phyloP scores from a whole-genome alignment of 2,888 invertebrate species.

The Portevinia maculata region DNA sequence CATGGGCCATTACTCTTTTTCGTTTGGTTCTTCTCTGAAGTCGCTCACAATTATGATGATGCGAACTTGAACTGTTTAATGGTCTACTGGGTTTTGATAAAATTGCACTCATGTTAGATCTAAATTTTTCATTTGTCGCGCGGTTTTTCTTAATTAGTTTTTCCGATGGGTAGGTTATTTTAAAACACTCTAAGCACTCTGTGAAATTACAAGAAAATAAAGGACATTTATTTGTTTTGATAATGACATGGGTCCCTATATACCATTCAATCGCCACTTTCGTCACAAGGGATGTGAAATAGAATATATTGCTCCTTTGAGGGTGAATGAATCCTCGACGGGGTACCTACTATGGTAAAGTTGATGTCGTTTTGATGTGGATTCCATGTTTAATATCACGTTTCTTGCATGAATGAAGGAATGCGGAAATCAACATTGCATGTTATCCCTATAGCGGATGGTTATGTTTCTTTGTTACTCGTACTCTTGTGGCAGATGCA shows the following conservation, averaged over 20 bases:
- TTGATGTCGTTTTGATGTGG: slow-evolving; percentile 69
- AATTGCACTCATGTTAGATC: slow-evolving; percentile 6
- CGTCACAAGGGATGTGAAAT: neutral
- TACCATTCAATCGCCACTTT: slow-evolving; percentile 35
- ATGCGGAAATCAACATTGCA: slow-evolving; percentile 59
- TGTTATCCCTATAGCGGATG: slow-evolving; percentile 56
- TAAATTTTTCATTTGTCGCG: slow-evolving; percentile 7
- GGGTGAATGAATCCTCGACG: slow-evolving; percentile 69
- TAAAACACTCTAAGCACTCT: slow-evolving; percentile 5
- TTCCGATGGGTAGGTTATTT: slow-evolving; percentile 6
- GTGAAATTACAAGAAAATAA: neutral
- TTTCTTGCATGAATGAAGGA: slow-evolving; percentile 55
- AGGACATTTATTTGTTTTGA: slow-evolving; percentile 30
- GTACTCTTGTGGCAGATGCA: neutral
- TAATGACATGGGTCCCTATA: slow-evolving; percentile 28
- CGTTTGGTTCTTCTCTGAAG: neutral
- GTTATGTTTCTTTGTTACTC: slow-evolving; percentile 20
- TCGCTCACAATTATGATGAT: slow-evolving; percentile 15
- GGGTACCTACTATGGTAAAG: slow-evolving; percentile 56
- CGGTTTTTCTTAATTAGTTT: slow-evolving; percentile 38
- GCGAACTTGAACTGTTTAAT: slow-evolving; percentile 63
- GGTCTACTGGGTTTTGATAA: slow-evolving; percentile 21
- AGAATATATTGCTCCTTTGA: slow-evolving; percentile 53
- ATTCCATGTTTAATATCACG: slow-evolving; percentile 69
- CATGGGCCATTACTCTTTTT: slow-evolving; percentile 16